Evolutionary conservation across 1,140 invertebrate genomes (phyloP), one percentile per base, ranked within the genome.

Genomic region (Goniozus legneri): DNA sequence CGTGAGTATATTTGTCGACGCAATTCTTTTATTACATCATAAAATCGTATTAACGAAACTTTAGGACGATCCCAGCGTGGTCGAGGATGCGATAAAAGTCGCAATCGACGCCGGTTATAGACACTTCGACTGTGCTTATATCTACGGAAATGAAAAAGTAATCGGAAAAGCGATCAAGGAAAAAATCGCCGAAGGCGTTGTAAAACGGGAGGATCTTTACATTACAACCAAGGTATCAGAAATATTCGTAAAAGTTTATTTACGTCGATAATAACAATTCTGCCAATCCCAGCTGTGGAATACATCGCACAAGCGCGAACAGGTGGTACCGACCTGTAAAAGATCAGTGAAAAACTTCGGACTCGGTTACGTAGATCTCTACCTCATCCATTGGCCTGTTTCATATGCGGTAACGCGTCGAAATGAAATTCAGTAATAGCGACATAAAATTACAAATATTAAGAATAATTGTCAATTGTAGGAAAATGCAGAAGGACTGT

Each of bases 91-190:
- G 8, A 64, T 82, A 0, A 71, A 71, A 50, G 45, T 64, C 14
- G 81, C 80, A 2, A 62, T 83, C 8, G 74, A 80, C 43, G 62
- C 75, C 21, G 87, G 87, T 1, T 89, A 89, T 58, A 76, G 84
- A 3, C 81, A 84, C 52, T 82, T 89, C 44, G 86, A 88, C 62
- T 84, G 84, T 14, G 86, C 86, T 15, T 75, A 76, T 31, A 63
- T 75, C 2, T 88, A 88, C 58, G 64, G 76, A 36, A 96, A 95
- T 73, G 92, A 97, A 71, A 76, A 79, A 24, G 89, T 92, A 76
- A 82, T 97, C 15, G 92, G 92, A 1, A 75, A 78, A 52, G 91
- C 81, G 1, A 76, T 96, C 1, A 79, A 81, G 15, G 81, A 84
- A 13, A 84, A 87, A 58, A 82, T 95, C 43, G 72, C 76, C 1